Evolutionary conservation across 2,113 vertebrate species (phyloP).

Genomic region (Mandrillus leucophaeus): DNA sequence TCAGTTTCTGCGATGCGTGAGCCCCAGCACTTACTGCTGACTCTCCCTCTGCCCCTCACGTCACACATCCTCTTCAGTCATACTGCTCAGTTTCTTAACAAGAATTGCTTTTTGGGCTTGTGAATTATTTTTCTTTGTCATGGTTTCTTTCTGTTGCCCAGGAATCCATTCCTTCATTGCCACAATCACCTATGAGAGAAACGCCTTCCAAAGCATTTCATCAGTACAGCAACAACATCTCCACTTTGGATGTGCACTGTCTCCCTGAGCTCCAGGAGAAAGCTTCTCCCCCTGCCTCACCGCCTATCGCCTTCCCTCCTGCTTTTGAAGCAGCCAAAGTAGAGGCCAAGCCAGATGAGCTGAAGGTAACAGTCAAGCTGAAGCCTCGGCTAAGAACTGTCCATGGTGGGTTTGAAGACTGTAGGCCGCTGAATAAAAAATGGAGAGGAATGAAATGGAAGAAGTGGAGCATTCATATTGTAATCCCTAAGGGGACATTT

Average conservation of each 20-base stretch:
- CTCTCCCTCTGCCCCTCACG: no score
- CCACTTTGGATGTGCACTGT: slow-evolving; percentile 91
- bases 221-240: slow-evolving; percentile 95
- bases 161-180: slow-evolving; percentile 85
- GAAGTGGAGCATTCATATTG: slow-evolving; percentile 93
- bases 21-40: rapidly evolving
- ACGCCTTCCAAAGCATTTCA: slow-evolving; percentile 87
- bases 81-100: not conserved
- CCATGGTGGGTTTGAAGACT: slow-evolving; percentile 85
- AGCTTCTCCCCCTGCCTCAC: slow-evolving; percentile 84
- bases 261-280: slow-evolving; percentile 91
- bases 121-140: not conserved
- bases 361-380: slow-evolving; percentile 96
- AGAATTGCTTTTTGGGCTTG: not conserved
- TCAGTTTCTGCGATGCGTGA: rapidly evolving
- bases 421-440: slow-evolving; percentile 88
- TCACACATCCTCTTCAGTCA: rapidly evolving
- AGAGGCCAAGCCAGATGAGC: slow-evolving; percentile 89
- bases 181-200: slow-evolving; percentile 85
- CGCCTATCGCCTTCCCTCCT: slow-evolving; percentile 89
- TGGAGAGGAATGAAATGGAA: slow-evolving; percentile 93
- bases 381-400: slow-evolving; percentile 92
- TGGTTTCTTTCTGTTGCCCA: slow-evolving; percentile 72
- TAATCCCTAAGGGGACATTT: slow-evolving; percentile 89
- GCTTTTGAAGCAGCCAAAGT: slow-evolving; percentile 89